A percentile compares a stretch with the other conserved stretches of the same genome.
Conservation (phyloP, 2,797 vertebrate species). For the Chelidonichthys spinosus region DNA sequence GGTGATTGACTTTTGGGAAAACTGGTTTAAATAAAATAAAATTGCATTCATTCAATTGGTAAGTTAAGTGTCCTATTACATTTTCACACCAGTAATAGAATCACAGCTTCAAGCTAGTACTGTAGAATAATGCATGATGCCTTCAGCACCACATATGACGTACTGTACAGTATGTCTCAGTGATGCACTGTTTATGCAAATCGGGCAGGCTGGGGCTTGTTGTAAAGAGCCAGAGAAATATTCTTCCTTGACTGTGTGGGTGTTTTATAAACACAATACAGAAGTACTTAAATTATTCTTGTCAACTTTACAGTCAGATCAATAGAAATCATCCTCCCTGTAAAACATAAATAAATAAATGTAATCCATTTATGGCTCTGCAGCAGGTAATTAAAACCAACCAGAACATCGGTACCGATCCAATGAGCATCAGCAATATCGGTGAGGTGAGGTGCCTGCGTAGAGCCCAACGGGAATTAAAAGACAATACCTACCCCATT, state of each 20-base stretch:
- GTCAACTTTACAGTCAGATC: not conserved
- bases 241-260: constrained; percentile 9
- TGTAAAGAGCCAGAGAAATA: not conserved
- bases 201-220: constrained; percentile 12
- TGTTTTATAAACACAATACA: constrained; percentile 11
- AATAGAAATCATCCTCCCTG: not conserved
- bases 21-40: not conserved
- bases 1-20: not conserved
- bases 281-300: constrained; percentile 3
- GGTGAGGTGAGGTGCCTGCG: constrained; percentile 5
- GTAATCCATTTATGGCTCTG: not conserved
- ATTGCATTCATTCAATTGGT: not conserved
- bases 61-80: not conserved
- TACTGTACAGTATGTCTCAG: constrained; percentile 13
- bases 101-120: not conserved
- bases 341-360: not conserved
- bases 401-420: not conserved
- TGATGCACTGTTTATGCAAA: constrained; percentile 31
- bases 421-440: not conserved
- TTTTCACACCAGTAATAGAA: not conserved
- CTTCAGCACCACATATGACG: constrained; percentile 14
- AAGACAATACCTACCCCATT: not conserved
- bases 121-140: constrained; percentile 16
- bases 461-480: not conserved
- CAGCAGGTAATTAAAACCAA: not conserved